phyloP scores from a whole-genome alignment of 1,140 invertebrate genomes.

The Drosophila aff. region DNA sequence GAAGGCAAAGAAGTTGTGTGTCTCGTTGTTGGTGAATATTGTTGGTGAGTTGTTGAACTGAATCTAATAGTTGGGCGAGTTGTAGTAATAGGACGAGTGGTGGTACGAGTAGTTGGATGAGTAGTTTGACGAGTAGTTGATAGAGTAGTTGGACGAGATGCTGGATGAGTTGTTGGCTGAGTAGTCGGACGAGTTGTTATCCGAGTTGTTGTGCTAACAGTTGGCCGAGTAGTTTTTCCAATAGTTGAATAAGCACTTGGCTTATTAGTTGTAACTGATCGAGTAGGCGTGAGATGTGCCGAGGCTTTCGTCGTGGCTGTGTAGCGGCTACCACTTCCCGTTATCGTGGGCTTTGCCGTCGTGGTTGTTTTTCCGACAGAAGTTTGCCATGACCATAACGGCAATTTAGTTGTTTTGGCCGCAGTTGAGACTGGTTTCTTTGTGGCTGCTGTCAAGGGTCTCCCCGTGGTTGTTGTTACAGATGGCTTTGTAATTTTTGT shows the following conservation, averaged over 20 bases:
- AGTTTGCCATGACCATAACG: slow-evolving; percentile 50
- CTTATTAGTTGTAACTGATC: slow-evolving; percentile 6
- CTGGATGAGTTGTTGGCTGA: neutral
- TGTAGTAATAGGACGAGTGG: neutral
- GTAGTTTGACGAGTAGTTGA: neutral
- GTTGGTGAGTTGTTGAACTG: neutral
- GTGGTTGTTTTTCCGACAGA: slow-evolving; percentile 29
- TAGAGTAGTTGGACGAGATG: neutral
- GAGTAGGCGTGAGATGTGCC: slow-evolving; percentile 6
- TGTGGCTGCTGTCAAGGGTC: slow-evolving; percentile 23
- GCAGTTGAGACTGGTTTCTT: slow-evolving; percentile 34
- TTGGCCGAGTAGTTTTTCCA: neutral
- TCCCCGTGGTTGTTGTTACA: slow-evolving; percentile 30
- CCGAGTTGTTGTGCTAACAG: neutral
- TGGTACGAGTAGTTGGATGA: neutral
- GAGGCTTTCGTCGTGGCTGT: slow-evolving; percentile 22
- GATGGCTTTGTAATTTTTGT: slow-evolving; percentile 26
- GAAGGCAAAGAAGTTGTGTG: neutral
- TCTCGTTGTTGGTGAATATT: slow-evolving; percentile 6
- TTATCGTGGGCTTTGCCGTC: slow-evolving; percentile 26
- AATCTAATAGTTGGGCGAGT: neutral
- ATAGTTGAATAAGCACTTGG: slow-evolving; percentile 2
- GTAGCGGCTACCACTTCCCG: slow-evolving; percentile 28
- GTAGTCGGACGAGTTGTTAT: neutral
- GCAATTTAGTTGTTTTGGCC: slow-evolving; percentile 19